Evolutionary conservation across 2,888 invertebrate genomes (phyloP).

Genomic region (Periphyllus acericola): DNA sequence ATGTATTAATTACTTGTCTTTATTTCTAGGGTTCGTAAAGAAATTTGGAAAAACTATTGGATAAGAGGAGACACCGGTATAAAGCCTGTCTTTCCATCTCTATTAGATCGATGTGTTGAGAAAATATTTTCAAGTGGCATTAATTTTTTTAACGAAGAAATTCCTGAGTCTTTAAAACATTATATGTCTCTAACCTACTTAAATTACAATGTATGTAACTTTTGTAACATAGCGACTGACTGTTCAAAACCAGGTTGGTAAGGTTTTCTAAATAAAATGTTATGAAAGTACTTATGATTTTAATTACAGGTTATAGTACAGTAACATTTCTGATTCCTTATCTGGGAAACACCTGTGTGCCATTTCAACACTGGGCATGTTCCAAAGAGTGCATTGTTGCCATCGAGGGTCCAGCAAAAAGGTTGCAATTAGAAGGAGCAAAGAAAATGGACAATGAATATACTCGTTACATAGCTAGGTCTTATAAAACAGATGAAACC

Average conservation of each 20-base stretch:
- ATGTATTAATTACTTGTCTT: background rate
- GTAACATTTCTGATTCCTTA: conserved; percentile 68
- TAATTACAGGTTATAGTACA: conserved; percentile 48
- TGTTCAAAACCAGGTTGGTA: conserved; percentile 66
- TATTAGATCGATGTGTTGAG: conserved; percentile 24
- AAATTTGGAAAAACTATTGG: conserved; percentile 57
- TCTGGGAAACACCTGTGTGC: conserved; percentile 69
- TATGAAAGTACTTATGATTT: background rate
- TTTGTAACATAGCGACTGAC: conserved; percentile 67
- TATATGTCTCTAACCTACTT: conserved; percentile 68
- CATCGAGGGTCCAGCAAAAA: conserved; percentile 68
- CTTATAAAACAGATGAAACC: conserved; percentile 24
- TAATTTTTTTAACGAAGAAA: conserved; percentile 55
- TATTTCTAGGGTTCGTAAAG: conserved; percentile 31
- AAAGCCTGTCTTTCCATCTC: background rate
- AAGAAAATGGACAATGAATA: conserved; percentile 58
- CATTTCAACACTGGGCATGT: conserved; percentile 70
- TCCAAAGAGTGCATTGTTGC: conserved; percentile 68
- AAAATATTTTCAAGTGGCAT: conserved; percentile 50
- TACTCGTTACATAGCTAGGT: conserved; percentile 59
- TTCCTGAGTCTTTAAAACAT: conserved; percentile 67
- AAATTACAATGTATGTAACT: conserved; percentile 68
- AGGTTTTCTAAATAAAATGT: background rate
- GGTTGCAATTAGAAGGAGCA: conserved; percentile 52
- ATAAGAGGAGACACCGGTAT: background rate